Conservation (phyloP, 2,888 invertebrate genomes). For the Aplocera efformata region DNA sequence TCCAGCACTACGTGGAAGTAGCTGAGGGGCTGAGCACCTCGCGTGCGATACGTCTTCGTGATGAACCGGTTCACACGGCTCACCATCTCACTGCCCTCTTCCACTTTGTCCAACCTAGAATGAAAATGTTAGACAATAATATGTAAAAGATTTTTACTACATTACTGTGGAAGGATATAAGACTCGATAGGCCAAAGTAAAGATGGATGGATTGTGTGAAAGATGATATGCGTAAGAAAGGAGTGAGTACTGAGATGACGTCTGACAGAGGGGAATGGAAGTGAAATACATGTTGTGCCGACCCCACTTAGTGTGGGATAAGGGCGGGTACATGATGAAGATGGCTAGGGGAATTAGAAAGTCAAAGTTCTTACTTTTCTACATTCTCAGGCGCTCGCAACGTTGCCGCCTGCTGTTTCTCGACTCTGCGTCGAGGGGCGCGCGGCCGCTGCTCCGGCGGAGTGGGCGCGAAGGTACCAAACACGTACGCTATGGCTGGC, state of each 20-base stretch:
- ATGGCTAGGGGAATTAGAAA: too few species aligned
- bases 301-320: too few species aligned
- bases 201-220: too few species aligned
- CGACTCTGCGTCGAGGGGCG: constrained; percentile 37
- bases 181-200: too few species aligned
- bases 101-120: constrained; percentile 71
- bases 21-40: constrained; percentile 63
- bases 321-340: too few species aligned
- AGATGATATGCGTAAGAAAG: too few species aligned
- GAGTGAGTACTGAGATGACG: too few species aligned
- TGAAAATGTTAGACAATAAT: too few species aligned
- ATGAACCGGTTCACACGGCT: constrained; percentile 72
- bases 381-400: constrained; percentile 77
- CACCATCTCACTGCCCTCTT: constrained; percentile 80
- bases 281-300: too few species aligned
- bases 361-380: constrained; percentile 49
- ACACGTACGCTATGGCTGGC: constrained; percentile 55
- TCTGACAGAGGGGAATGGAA: too few species aligned
- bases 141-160: too few species aligned
- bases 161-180: too few species aligned
- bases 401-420: constrained; percentile 48
- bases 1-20: constrained; percentile 82
- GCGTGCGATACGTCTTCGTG: constrained; percentile 52
- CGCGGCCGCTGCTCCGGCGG: constrained; percentile 49
- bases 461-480: constrained; percentile 68